Percentiles rank a stretch among this genome's conserved stretches.
Evolutionary conservation across 1,140 invertebrate genomes (phyloP).

Genomic region (Lepidurus packardi): DNA sequence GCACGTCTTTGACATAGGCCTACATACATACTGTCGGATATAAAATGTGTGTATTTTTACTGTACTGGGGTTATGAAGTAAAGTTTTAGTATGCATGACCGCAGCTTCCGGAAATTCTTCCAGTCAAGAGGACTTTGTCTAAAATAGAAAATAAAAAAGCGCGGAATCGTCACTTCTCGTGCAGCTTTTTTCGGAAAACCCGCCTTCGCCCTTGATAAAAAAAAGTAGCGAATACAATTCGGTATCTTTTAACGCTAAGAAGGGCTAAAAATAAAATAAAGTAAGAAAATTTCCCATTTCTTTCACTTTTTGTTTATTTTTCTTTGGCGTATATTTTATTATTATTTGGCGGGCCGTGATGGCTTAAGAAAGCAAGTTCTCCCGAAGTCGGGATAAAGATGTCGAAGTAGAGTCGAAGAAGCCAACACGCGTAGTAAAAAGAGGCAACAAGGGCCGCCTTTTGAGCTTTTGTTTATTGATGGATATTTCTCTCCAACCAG

Average conservation of each 20-base stretch:
- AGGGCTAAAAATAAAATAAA: neutral
- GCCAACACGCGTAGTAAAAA: conserved; percentile 1
- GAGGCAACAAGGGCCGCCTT: neutral
- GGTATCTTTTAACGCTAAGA: neutral
- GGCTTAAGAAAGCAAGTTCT: conserved; percentile 11
- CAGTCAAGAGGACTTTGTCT: neutral
- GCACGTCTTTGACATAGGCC: neutral
- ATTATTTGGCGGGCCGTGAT: neutral
- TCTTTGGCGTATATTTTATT: neutral
- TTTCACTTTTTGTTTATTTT: neutral
- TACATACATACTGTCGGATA: neutral
- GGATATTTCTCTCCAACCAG: neutral
- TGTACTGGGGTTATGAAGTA: neutral
- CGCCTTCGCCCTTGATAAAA: neutral
- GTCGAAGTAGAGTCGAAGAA: neutral
- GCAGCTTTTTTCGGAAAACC: neutral
- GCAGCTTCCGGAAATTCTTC: neutral
- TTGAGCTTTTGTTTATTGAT: conserved; percentile 5
- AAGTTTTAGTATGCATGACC: neutral
- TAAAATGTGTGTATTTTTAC: neutral
- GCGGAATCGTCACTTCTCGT: neutral
- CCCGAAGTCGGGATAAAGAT: conserved; percentile 7
- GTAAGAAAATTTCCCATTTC: neutral
- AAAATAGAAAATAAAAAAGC: neutral
- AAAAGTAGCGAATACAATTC: neutral